Evolutionary conservation across 2,113 vertebrate genomes (phyloP).

Genomic region (Prolemur simus): DNA sequence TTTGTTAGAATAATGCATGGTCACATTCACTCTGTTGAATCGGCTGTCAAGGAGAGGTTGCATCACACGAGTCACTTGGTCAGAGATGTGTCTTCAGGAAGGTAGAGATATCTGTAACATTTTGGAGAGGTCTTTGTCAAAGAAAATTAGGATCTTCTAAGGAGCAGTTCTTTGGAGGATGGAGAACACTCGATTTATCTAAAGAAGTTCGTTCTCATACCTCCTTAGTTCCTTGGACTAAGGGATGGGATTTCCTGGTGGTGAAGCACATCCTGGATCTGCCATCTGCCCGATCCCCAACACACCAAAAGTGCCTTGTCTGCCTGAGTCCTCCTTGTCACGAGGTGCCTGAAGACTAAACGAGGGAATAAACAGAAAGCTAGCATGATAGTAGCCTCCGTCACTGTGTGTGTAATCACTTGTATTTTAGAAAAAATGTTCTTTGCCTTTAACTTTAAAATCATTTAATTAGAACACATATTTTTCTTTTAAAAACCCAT

Average conservation of each 20-base stretch:
- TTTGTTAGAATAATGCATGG: rapidly evolving
- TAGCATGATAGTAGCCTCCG: rapidly evolving
- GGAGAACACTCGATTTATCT: neutral
- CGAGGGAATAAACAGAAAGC: rapidly evolving
- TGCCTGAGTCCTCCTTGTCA: rapidly evolving
- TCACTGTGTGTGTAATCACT: rapidly evolving
- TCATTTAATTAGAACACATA: neutral
- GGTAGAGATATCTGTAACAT: neutral
- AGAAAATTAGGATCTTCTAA: neutral
- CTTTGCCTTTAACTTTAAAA: neutral
- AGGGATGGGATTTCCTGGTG: neutral
- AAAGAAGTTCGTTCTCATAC: neutral
- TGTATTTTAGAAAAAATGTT: neutral
- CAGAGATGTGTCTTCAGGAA: neutral
- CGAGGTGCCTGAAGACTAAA: neutral
- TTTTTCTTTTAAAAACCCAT: neutral
- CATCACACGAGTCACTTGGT: neutral
- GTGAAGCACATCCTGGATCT: neutral
- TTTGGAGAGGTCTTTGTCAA: neutral
- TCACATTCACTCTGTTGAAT: too few species aligned
- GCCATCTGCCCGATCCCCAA: neutral
- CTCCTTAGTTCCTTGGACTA: neutral
- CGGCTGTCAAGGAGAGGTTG: neutral
- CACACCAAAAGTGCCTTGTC: rapidly evolving
- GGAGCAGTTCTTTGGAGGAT: neutral